Conservation (phyloP, 2,888 invertebrate genomes). For the Erebia epiphron region DNA sequence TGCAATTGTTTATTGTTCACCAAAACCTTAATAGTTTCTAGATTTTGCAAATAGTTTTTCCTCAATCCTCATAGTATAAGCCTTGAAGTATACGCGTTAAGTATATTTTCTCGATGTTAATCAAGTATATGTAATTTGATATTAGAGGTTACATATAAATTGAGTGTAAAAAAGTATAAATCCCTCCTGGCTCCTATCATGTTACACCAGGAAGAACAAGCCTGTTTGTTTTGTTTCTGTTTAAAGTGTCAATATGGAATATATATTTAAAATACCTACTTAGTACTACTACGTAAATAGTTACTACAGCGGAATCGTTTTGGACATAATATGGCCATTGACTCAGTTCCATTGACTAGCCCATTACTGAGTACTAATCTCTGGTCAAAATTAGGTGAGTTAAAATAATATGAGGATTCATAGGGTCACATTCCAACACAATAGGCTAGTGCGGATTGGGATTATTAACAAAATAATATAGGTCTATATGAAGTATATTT, state of each 20-base stretch:
- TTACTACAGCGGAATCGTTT: not conserved
- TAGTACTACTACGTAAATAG: not conserved
- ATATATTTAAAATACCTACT: not conserved
- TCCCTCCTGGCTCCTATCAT: not conserved
- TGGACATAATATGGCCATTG: not conserved
- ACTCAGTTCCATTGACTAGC: not conserved
- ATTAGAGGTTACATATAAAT: slow-evolving; percentile 4
- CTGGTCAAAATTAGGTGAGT: too few relatives aligned
- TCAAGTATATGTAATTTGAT: slow-evolving; percentile 15
- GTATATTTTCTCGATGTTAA: slow-evolving; percentile 9
- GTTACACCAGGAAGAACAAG: slow-evolving; percentile 23
- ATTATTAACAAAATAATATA: too few relatives aligned
- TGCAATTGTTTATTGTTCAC: too few relatives aligned
- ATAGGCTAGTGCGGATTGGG: too few relatives aligned
- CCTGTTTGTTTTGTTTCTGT: slow-evolving; percentile 6
- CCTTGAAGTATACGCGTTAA: slow-evolving; percentile 9
- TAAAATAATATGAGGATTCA: too few relatives aligned
- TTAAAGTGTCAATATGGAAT: not conserved
- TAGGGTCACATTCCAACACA: too few relatives aligned
- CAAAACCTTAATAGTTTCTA: too few relatives aligned
- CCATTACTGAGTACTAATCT: too few relatives aligned
- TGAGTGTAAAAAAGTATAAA: slow-evolving; percentile 2
- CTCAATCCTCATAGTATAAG: not conserved
- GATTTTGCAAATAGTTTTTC: too few relatives aligned
- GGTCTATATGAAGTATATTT: too few relatives aligned